Evolutionary conservation across 2,888 invertebrate genomes (phyloP), one percentile per base, ranked within the genome.

Genomic region (Cosmopolites sordidus): DNA sequence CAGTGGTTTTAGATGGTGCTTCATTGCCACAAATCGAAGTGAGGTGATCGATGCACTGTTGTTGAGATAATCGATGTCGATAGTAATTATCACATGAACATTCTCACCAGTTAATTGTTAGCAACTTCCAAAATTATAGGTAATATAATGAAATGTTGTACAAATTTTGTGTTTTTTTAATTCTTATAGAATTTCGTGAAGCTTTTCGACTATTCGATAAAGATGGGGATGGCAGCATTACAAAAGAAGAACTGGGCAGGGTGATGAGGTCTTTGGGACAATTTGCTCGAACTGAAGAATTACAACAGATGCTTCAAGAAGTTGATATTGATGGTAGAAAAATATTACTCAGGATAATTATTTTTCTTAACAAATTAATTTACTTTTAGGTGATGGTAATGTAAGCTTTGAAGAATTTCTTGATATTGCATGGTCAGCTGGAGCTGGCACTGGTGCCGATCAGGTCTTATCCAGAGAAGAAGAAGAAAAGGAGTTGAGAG

Each of bases 401-500:
- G 88, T 93, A 5, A 90, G 89, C 67, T 91, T 90, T 64, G 89
- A 90, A 64, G 93, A 93, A 71, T 93, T 92, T 69, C 86, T 92
- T 16, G 87, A 88, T 70, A 90, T 92, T 61, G 74, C 74, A 2
- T 74, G 73, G 70, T 69, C 73, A 1, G 74, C 73, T 2, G 68
- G 73, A 3, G 72, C 70, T 11, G 69, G 67, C 2, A 51, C 64
- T 6, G 71, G 70, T 46, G 67, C 70, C 1, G 69, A 73, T 40
- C 72, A 72, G 16, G 62, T 71, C 15, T 79, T 87, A 5, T 87
- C 87, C 46, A 84, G 89, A 69, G 88, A 89, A 67, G 87, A 90
- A 67, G 90, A 90, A 70, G 89, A 90, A 67, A 81, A 89, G 51
- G 90, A 90, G 65, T 74, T 90, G 8, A 76, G 91, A 16, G 92